These are phyloP conservation scores for Pantala flavescens DNA, from an alignment of 1,140 invertebrate species.

Conservation along the genomic window DNA sequence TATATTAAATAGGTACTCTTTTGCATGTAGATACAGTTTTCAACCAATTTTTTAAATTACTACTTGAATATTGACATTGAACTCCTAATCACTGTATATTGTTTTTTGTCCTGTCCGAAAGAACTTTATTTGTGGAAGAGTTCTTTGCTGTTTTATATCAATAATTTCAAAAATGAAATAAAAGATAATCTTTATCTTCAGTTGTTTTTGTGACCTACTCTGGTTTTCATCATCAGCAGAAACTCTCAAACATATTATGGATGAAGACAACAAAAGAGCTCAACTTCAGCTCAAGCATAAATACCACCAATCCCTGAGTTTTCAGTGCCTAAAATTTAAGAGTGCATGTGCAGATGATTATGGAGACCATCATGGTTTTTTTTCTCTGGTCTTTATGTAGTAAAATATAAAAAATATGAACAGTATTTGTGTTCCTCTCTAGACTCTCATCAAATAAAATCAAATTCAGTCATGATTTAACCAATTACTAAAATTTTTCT, in stretches of 20 bases:
- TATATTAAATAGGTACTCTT: no score
- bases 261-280: not conserved
- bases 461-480: not conserved
- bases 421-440: not conserved
- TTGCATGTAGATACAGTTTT: no score
- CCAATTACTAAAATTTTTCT: no score
- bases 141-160: no score
- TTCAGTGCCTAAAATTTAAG: not conserved
- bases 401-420: slow-evolving; percentile 3
- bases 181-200: not conserved
- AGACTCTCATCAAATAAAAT: not conserved
- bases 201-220: not conserved
- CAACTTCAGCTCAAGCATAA: not conserved
- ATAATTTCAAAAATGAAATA: not conserved
- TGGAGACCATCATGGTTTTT: not conserved
- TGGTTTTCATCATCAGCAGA: not conserved
- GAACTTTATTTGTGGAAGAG: no score
- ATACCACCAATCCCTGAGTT: not conserved
- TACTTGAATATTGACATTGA: no score
- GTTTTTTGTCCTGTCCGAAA: no score
- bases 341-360: slow-evolving; percentile 6
- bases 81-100: no score
- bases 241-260: not conserved
- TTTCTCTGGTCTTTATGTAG: not conserved
- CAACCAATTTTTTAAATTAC: no score